These are phyloP conservation scores for Thereva nobilitata DNA, from an alignment of 2,888 invertebrate species.

Conservation along the genomic window DNA sequence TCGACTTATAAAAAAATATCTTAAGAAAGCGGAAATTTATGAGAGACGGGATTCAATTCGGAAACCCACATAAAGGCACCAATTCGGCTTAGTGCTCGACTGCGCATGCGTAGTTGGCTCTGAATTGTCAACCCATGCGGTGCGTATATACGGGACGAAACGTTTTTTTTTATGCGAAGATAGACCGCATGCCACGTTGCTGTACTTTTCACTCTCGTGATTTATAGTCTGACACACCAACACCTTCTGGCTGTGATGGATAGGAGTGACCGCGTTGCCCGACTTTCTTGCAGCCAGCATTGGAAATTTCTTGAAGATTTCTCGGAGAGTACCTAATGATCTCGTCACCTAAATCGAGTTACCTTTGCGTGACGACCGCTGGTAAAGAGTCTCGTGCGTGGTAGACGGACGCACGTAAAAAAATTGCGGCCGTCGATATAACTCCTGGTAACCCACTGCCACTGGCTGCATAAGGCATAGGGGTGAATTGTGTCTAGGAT, in stretches of 20 bases:
- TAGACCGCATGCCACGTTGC: constrained; percentile 22
- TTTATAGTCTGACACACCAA: constrained; percentile 23
- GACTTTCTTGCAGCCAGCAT: too few species aligned
- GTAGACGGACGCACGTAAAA: too few species aligned
- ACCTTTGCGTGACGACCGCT: too few species aligned
- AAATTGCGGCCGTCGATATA: too few species aligned
- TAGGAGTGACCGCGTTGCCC: too few species aligned
- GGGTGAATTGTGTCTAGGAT: too few species aligned
- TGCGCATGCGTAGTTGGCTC: constrained; percentile 12
- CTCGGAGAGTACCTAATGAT: too few species aligned
- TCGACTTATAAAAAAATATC: constrained; percentile 12
- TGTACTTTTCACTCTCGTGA: constrained; percentile 22
- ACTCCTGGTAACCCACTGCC: too few species aligned
- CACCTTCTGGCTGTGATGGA: constrained; percentile 13
- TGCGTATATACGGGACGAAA: background rate
- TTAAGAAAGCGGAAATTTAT: constrained; percentile 14
- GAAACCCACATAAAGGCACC: constrained; percentile 27
- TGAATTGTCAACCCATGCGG: constrained; percentile 26
- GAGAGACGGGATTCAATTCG: constrained; percentile 10
- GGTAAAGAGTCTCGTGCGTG: too few species aligned
- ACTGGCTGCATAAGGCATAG: too few species aligned
- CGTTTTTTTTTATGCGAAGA: background rate
- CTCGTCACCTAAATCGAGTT: too few species aligned
- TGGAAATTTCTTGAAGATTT: too few species aligned
- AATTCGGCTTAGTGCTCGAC: constrained; percentile 13